Percentiles rank a stretch among this genome's conserved stretches.
Evolutionary conservation across 2,888 invertebrate species (phyloP).

Genomic region (Nomada ruficornis): DNA sequence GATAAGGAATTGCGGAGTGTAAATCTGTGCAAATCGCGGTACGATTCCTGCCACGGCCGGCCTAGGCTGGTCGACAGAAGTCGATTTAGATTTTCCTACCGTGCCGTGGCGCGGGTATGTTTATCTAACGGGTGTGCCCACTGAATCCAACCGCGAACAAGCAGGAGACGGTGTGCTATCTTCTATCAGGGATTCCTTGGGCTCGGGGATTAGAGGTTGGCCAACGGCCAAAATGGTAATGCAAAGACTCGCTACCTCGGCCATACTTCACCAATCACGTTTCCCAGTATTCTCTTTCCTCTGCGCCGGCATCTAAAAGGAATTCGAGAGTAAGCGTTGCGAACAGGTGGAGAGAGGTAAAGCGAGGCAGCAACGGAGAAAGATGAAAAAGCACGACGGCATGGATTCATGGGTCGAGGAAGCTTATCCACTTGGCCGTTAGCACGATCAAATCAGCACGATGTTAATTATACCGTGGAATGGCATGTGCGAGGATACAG

Average conservation of each 20-base stretch:
- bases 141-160: slow-evolving; percentile 68
- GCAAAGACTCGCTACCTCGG: slow-evolving; percentile 70
- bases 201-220: slow-evolving; percentile 72
- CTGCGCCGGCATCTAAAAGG: slow-evolving; percentile 47
- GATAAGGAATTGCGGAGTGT: slow-evolving; percentile 76
- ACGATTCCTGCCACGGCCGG: slow-evolving; percentile 34
- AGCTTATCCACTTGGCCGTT: slow-evolving; percentile 50
- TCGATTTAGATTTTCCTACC: slow-evolving; percentile 26
- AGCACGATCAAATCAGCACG: slow-evolving; percentile 54
- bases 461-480: slow-evolving; percentile 57
- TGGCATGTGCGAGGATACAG: slow-evolving; percentile 14
- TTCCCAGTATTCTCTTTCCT: slow-evolving; percentile 70
- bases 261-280: slow-evolving; percentile 74
- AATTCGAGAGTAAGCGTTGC: slow-evolving; percentile 6
- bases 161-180: slow-evolving; percentile 72
- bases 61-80: slow-evolving; percentile 45
- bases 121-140: slow-evolving; percentile 76
- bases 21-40: slow-evolving; percentile 71
- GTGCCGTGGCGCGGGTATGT: slow-evolving; percentile 65
- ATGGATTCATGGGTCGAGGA: slow-evolving; percentile 23
- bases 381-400: slow-evolving; percentile 52
- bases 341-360: background rate
- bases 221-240: slow-evolving; percentile 80
- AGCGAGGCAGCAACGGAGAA: slow-evolving; percentile 13
- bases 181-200: slow-evolving; percentile 74